Percentiles rank a stretch among this genome's conserved stretches.
Conservation (phyloP, 2,888 invertebrate genomes). For the Drosophila leonis region DNA sequence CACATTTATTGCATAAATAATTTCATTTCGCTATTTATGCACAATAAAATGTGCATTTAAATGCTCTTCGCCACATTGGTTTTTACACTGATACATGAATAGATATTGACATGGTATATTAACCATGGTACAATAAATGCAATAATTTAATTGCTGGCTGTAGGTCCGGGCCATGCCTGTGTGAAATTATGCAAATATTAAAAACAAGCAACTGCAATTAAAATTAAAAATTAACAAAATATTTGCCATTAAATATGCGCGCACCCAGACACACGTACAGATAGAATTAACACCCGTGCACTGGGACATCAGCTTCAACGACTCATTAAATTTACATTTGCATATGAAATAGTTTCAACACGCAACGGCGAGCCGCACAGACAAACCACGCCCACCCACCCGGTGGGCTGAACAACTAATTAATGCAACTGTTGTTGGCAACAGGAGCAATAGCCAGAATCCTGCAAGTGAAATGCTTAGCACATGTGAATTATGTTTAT, state of each 20-base stretch:
- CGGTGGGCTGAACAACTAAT: slow-evolving; percentile 57
- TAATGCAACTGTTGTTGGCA: slow-evolving; percentile 65
- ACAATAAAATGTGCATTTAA: slow-evolving; percentile 36
- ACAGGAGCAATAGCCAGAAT: slow-evolving; percentile 38
- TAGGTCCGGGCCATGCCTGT: slow-evolving; percentile 17
- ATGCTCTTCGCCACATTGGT: slow-evolving; percentile 21
- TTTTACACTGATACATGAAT: slow-evolving; percentile 1
- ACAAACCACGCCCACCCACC: slow-evolving; percentile 3
- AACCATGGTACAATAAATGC: slow-evolving; percentile 55
- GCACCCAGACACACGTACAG: slow-evolving; percentile 8
- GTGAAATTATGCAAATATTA: slow-evolving; percentile 72
- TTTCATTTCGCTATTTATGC: slow-evolving; percentile 28
- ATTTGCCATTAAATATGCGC: slow-evolving; percentile 51
- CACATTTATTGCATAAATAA: slow-evolving; percentile 59
- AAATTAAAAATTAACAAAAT: slow-evolving; percentile 80
- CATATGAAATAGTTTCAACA: slow-evolving; percentile 76
- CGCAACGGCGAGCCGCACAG: slow-evolving; percentile 35
- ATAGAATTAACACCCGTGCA: slow-evolving; percentile 42
- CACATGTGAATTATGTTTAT: slow-evolving; percentile 11
- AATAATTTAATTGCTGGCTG: slow-evolving; percentile 59
- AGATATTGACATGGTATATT: slow-evolving; percentile 8
- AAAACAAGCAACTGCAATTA: slow-evolving; percentile 74
- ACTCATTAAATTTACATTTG: slow-evolving; percentile 79
- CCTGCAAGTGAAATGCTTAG: slow-evolving; percentile 49
- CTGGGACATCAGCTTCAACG: slow-evolving; percentile 55